Evolutionary conservation across 92 coral and sea anemone species (phyloP).

Genomic region (Anthopleura xanthogrammica): DNA sequence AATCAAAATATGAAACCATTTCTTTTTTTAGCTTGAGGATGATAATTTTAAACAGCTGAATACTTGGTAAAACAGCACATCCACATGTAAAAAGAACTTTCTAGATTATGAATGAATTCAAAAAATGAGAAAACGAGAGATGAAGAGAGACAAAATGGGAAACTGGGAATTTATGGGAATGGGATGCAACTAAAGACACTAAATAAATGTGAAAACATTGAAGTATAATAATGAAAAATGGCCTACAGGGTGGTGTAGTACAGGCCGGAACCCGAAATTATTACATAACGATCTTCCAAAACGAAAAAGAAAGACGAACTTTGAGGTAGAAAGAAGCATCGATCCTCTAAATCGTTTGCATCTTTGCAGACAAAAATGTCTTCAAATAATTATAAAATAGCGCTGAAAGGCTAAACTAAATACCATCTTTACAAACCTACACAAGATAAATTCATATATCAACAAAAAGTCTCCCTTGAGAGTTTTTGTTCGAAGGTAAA

Average conservation of each 20-base stretch:
- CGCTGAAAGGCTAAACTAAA: neutral
- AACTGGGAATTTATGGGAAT: neutral
- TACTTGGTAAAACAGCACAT: neutral
- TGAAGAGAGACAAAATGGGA: neutral
- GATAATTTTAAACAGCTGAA: neutral
- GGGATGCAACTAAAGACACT: neutral
- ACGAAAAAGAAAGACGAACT: neutral
- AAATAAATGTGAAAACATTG: neutral
- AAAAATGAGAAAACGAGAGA: neutral
- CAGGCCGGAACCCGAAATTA: neutral
- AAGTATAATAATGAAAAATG: neutral
- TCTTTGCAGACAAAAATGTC: neutral
- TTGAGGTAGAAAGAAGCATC: neutral
- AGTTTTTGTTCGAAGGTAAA: neutral
- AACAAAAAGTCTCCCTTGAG: constrained; percentile 1
- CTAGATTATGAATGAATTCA: neutral
- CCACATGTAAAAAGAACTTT: neutral
- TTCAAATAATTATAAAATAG: neutral
- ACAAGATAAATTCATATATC: constrained; percentile 4
- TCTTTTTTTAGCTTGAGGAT: neutral
- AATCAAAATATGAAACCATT: neutral
- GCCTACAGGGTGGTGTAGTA: neutral
- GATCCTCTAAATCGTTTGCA: neutral
- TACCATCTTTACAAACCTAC: neutral
- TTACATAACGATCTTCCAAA: neutral